phyloP scores from a whole-genome alignment of 1,140 invertebrate genomes.

The Mya arenaria region DNA sequence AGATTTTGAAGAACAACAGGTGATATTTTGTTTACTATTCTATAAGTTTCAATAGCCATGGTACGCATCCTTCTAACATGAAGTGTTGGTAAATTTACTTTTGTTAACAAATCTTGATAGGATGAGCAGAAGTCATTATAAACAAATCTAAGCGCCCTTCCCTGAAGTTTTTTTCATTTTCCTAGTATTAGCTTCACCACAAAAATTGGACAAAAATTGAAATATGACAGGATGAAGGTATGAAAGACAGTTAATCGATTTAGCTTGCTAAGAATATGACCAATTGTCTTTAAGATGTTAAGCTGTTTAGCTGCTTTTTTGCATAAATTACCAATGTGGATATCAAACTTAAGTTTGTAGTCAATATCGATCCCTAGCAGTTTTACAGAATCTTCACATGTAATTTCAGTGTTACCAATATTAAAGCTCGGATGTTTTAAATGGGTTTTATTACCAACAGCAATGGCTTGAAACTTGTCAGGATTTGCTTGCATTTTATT shows the following conservation, averaged over 20 bases:
- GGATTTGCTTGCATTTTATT: slow-evolving; percentile 30
- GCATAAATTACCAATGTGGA: slow-evolving; percentile 18
- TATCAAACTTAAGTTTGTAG: not conserved
- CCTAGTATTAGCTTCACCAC: too few relatives aligned
- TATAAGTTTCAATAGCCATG: too few relatives aligned
- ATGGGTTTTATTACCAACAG: slow-evolving; percentile 8
- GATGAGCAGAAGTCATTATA: too few relatives aligned
- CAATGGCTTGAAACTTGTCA: slow-evolving; percentile 36
- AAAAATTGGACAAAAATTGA: slow-evolving; percentile 39
- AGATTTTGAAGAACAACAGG: too few relatives aligned
- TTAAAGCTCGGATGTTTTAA: not conserved
- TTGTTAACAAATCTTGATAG: too few relatives aligned
- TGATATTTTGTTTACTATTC: too few relatives aligned
- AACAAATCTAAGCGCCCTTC: too few relatives aligned
- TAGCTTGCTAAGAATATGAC: not conserved
- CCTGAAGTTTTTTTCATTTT: too few relatives aligned
- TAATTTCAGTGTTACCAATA: slow-evolving; percentile 4
- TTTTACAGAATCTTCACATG: slow-evolving; percentile 27
- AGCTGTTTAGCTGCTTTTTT: slow-evolving; percentile 25
- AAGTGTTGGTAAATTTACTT: too few relatives aligned
- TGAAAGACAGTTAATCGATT: slow-evolving; percentile 30
- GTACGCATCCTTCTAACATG: too few relatives aligned
- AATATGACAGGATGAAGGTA: slow-evolving; percentile 31
- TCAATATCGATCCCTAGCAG: slow-evolving; percentile 15
- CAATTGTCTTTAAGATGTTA: slow-evolving; percentile 17